Base-by-base conservation (phyloP, 1,140 invertebrate species). In the Caenorhabditis briggsae region DNA sequence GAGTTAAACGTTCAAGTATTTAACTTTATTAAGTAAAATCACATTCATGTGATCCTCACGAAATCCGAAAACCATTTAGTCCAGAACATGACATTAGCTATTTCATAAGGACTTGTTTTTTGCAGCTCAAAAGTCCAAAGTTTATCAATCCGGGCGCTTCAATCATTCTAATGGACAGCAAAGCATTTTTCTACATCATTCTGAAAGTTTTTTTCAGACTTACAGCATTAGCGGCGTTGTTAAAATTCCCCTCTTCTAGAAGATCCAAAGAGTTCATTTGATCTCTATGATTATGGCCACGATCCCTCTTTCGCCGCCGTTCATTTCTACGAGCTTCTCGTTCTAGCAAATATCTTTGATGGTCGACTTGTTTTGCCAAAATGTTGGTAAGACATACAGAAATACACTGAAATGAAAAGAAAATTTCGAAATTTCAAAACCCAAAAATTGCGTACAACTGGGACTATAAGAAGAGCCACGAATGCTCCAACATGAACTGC, bases 361-460 rank as follows among this genome's bases (percentile, higher is more conserved):
- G 92, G 59, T 92, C 91, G 56, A 92, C 92, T 89, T 92, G 91
- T 41, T 90, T 90, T 2, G 91, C 92, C 33, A 92, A 83, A 48
- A 91, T 88, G 65, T 92, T 89, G 11, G 90, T 83, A 11, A 92
- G 70, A 61, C 89, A 92, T 1, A 92, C 90, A 50, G 84, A 89
- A 41, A 92, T 53, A 59, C 88, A 92, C 91, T 92, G 82, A 89
- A 92, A 89, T 20, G 23, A 9, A n/a, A 25, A 64, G 14, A 43
- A 2, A 20, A 48, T 46, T 41, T 43, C 2, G 2, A 8, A 9
- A 56, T 82, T 25, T 61, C 6, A 11, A 14, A 0, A 12, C 33
- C 59, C 48, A 2, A 5, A 50, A 2, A 53, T 41, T 25, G 86
- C 89, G 74, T 87, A 92, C 91, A 83, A 92, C 91, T 50, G 92